A percentile compares a stretch with the other conserved stretches of the same genome.
These are phyloP conservation scores for Aradophagus sp. DNA, from an alignment of 1,140 invertebrate species.

Conservation along the genomic window DNA sequence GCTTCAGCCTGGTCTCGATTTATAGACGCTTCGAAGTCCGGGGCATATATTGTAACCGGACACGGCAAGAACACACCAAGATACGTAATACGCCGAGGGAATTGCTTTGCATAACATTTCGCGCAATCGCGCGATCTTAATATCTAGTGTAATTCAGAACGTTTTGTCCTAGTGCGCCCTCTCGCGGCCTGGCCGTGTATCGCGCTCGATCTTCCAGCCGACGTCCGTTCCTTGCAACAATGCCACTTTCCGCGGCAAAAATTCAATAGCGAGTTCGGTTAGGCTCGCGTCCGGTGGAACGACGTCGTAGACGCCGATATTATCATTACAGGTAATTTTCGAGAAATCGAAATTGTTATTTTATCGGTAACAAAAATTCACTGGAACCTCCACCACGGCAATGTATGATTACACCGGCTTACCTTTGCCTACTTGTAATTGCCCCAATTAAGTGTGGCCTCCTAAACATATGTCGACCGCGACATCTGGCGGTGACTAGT, in stretches of 20 bases:
- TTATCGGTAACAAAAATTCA: too few species aligned
- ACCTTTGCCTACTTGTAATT: too few species aligned
- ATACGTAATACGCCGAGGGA: constrained; percentile 55
- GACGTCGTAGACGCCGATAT: too few species aligned
- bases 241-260: constrained; percentile 35
- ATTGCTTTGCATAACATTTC: constrained; percentile 71
- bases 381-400: too few species aligned
- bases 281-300: too few species aligned
- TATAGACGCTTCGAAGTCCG: constrained; percentile 57
- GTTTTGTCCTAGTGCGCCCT: constrained; percentile 30
- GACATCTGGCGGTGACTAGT: too few species aligned
- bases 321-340: too few species aligned
- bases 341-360: too few species aligned
- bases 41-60: constrained; percentile 62
- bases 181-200: constrained; percentile 29
- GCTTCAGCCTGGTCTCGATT: constrained; percentile 58
- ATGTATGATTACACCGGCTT: too few species aligned
- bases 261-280: too few species aligned
- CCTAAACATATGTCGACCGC: too few species aligned
- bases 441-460: too few species aligned
- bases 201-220: constrained; percentile 24
- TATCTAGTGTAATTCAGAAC: constrained; percentile 66
- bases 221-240: constrained; percentile 5
- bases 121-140: constrained; percentile 71
- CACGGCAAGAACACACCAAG: constrained; percentile 53